These are phyloP conservation scores for Xestoiulus laeticollis DNA, from an alignment of 2,888 invertebrate species.

Conservation along the genomic window DNA sequence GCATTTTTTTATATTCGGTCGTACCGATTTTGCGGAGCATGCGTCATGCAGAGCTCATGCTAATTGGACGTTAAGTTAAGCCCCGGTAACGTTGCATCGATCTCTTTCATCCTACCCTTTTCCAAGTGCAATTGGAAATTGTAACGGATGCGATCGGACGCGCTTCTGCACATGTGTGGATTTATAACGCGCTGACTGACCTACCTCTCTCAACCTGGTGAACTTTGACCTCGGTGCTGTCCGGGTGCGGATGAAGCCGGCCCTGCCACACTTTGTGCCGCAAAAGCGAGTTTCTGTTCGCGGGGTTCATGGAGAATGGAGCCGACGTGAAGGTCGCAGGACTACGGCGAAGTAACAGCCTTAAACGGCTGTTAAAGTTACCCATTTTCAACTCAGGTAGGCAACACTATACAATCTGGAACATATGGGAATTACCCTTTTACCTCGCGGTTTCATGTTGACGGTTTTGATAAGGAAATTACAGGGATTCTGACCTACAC, in stretches of 20 bases:
- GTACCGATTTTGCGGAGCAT: not conserved
- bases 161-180: not conserved
- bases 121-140: not conserved
- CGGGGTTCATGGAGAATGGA: constrained; percentile 56
- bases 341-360: constrained; percentile 66
- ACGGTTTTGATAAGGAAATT: no score
- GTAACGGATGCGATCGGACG: not conserved
- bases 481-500: no score
- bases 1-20: not conserved
- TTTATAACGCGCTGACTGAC: not conserved
- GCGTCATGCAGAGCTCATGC: not conserved
- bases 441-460: no score
- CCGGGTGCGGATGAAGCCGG: not conserved
- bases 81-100: not conserved
- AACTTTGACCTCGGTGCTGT: not conserved
- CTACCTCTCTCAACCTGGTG: no score
- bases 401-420: not conserved
- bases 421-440: no score
- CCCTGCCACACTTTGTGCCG: not conserved
- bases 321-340: constrained; percentile 53
- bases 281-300: not conserved
- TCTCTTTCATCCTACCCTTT: no score
- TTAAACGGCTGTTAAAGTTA: constrained; percentile 69
- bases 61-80: not conserved
- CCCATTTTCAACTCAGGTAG: constrained; percentile 55